Evolutionary conservation across 2,888 invertebrate genomes (phyloP).

Genomic region (Plagodis dolabraria): DNA sequence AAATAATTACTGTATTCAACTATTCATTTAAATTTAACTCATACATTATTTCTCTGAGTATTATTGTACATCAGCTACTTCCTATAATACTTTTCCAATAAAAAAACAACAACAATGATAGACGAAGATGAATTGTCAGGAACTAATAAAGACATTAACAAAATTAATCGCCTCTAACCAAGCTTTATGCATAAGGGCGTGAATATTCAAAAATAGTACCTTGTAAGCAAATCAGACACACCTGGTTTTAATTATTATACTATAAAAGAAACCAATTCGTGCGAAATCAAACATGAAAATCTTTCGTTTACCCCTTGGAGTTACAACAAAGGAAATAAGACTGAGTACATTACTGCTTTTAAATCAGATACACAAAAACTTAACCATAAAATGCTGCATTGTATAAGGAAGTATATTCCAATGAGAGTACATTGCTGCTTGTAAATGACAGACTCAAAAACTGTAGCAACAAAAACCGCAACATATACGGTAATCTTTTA

Average conservation of each 20-base stretch:
- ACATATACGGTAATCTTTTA: background rate
- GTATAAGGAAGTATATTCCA: background rate
- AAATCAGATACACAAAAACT: background rate
- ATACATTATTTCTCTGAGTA: too few species aligned
- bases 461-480: background rate
- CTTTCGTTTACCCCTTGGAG: slow-evolving; percentile 27
- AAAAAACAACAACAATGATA: background rate
- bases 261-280: slow-evolving; percentile 39
- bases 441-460: too few species aligned
- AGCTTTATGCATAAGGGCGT: slow-evolving; percentile 45
- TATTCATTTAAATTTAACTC: too few species aligned
- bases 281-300: slow-evolving; percentile 65
- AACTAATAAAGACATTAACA: slow-evolving; percentile 22
- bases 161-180: slow-evolving; percentile 24
- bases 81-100: too few species aligned
- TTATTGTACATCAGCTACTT: too few species aligned
- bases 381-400: background rate
- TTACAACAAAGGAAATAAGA: slow-evolving; percentile 4
- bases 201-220: slow-evolving; percentile 46
- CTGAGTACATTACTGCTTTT: slow-evolving; percentile 23
- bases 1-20: too few species aligned
- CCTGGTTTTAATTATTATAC: slow-evolving; percentile 50
- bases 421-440: background rate
- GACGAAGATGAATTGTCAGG: slow-evolving; percentile 12
- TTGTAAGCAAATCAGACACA: slow-evolving; percentile 39